A percentile compares a stretch with the other conserved stretches of the same genome.
phyloP scores from a whole-genome alignment of 2,797 vertebrate genomes.

The Onychomys arenicola region DNA sequence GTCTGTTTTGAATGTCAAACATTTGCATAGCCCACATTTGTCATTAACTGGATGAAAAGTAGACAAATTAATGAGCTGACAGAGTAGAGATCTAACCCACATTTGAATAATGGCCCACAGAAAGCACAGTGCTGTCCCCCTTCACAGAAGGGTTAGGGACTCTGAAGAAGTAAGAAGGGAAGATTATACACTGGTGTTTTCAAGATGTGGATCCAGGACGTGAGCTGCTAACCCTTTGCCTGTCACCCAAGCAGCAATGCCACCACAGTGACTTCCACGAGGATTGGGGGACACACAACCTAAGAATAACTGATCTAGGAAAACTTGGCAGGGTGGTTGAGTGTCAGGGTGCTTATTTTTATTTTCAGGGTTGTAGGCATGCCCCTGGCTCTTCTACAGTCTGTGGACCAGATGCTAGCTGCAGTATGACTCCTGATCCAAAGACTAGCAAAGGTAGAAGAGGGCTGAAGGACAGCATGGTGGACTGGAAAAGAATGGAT shows the following conservation, averaged over 20 bases:
- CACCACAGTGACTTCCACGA: not conserved
- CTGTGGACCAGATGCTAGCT: not conserved
- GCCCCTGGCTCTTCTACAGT: not conserved
- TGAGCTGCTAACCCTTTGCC: not conserved
- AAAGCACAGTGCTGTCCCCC: not conserved
- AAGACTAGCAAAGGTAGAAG: not conserved
- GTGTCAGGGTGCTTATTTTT: not conserved
- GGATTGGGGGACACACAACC: not conserved
- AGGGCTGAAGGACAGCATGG: not conserved
- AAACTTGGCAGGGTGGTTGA: not conserved
- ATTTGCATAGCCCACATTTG: constrained; percentile 60
- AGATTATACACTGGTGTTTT: not conserved
- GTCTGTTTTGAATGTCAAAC: constrained; percentile 74
- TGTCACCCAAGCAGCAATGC: not conserved
- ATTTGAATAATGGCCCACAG: constrained; percentile 39
- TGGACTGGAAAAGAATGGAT: not conserved
- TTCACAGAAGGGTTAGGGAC: not conserved
- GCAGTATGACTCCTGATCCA: not conserved
- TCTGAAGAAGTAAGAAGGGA: constrained; percentile 15
- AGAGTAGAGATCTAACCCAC: constrained; percentile 52
- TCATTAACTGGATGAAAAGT: constrained; percentile 70
- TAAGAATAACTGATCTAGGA: not conserved
- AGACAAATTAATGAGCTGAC: constrained; percentile 74
- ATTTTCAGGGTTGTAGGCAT: not conserved
- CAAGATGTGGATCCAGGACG: constrained; percentile 8